Conservation (phyloP, 2,888 invertebrate genomes). For the Xiphydria camelus region DNA sequence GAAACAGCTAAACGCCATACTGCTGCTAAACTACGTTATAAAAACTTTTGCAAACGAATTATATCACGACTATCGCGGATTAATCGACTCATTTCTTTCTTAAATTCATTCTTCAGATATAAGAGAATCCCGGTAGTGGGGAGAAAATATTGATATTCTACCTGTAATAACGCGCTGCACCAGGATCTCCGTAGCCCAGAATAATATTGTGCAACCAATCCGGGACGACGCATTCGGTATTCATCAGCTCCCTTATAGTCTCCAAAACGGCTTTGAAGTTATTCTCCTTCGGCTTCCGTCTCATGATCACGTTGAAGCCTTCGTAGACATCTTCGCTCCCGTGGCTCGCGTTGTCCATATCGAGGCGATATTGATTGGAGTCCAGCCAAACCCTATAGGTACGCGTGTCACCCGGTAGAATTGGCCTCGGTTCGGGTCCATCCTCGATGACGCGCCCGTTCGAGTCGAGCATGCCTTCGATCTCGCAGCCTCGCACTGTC, state of each 20-base stretch:
- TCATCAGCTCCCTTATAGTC: slow-evolving; percentile 98
- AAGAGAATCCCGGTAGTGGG: background rate
- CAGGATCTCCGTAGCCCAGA: slow-evolving; percentile 96
- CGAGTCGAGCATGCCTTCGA: slow-evolving; percentile 96
- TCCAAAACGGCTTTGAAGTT: slow-evolving; percentile 99
- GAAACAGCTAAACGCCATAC: no score
- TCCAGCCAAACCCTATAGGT: slow-evolving; percentile 95
- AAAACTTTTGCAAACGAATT: background rate
- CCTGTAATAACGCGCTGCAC: slow-evolving; percentile 93
- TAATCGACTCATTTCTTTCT: no score
- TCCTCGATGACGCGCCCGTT: slow-evolving; percentile 97
- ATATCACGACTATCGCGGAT: background rate
- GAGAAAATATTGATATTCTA: slow-evolving; percentile 38
- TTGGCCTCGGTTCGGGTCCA: slow-evolving; percentile 86
- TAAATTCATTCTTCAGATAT: no score
- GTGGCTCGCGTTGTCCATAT: slow-evolving; percentile 82
- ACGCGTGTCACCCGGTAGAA: slow-evolving; percentile 83
- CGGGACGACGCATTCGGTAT: slow-evolving; percentile 96
- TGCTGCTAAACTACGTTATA: no score
- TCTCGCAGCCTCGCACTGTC: slow-evolving; percentile 95
- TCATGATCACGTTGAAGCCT: slow-evolving; percentile 94
- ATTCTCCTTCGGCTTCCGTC: slow-evolving; percentile 99
- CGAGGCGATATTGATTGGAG: slow-evolving; percentile 93
- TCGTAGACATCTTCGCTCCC: slow-evolving; percentile 87
- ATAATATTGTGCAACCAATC: slow-evolving; percentile 97